These are phyloP conservation scores for Thecophora atra DNA, from an alignment of 2,888 invertebrate genomes.

Conservation along the genomic window DNA sequence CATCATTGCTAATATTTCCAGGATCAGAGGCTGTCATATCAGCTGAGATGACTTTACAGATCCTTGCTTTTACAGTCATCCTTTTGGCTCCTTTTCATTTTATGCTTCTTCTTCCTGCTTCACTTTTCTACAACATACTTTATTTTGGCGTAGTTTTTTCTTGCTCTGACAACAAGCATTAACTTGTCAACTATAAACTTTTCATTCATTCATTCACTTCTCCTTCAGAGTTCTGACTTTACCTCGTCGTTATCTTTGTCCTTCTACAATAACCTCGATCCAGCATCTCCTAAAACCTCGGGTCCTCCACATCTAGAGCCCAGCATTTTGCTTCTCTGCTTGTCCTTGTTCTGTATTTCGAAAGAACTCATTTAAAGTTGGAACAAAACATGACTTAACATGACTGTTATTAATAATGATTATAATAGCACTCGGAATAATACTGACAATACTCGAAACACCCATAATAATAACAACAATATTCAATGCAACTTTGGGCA, in stretches of 20 bases:
- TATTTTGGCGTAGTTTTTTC: constrained; percentile 2
- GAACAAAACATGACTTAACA: too few relatives aligned
- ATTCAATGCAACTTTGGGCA: too few relatives aligned
- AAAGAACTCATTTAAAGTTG: too few relatives aligned
- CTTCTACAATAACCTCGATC: neutral
- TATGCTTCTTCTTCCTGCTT: too few relatives aligned
- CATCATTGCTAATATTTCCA: constrained; percentile 33
- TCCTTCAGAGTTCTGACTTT: neutral
- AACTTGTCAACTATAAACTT: constrained; percentile 13
- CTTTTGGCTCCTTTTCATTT: neutral
- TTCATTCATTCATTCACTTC: neutral
- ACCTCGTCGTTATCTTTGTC: neutral
- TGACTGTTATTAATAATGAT: too few relatives aligned
- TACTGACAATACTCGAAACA: too few relatives aligned
- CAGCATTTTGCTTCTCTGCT: too few relatives aligned
- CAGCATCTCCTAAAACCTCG: neutral
- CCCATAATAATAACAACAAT: too few relatives aligned
- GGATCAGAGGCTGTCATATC: constrained; percentile 38
- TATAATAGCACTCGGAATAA: too few relatives aligned
- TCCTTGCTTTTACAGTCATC: constrained; percentile 24
- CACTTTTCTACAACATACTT: too few relatives aligned
- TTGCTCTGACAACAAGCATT: neutral
- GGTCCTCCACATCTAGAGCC: too few relatives aligned
- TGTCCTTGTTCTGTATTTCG: too few relatives aligned
- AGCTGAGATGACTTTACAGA: constrained; percentile 39